A percentile compares a stretch with the other conserved stretches of the same genome.
Evolutionary conservation across 2,797 vertebrate genomes (phyloP).

Genomic region (Steatocranus sp.): DNA sequence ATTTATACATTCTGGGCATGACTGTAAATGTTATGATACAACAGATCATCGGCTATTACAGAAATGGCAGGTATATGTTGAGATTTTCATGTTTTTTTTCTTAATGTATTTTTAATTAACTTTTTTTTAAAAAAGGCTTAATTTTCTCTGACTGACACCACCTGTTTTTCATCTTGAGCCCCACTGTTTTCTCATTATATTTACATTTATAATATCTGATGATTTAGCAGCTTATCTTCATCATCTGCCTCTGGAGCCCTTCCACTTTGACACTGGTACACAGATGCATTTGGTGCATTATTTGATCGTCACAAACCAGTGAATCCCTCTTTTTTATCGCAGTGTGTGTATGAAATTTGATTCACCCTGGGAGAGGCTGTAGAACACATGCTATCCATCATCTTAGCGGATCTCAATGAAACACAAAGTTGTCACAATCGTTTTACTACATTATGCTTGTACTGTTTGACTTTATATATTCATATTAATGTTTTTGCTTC

Average conservation of each 20-base stretch:
- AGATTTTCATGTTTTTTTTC: background rate
- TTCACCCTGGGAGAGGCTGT: constrained; percentile 11
- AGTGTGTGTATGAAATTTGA: constrained; percentile 34
- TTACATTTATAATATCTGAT: constrained; percentile 36
- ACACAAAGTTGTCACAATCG: background rate
- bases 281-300: constrained; percentile 43
- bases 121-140: background rate
- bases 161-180: constrained; percentile 15
- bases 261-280: constrained; percentile 23
- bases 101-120: background rate
- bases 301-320: constrained; percentile 45
- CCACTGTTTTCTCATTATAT: constrained; percentile 38
- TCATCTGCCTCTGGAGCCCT: constrained; percentile 1
- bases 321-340: constrained; percentile 40
- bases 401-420: constrained; percentile 4
- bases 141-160: constrained; percentile 24
- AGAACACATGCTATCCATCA: constrained; percentile 27
- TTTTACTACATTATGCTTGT: background rate
- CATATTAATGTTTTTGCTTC: background rate
- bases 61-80: background rate
- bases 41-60: background rate
- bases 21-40: background rate
- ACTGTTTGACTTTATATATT: background rate
- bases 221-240: constrained; percentile 17
- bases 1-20: background rate